These are phyloP conservation scores for Patella ulyssiponensis DNA, from an alignment of 2,888 invertebrate species.

Conservation along the genomic window DNA sequence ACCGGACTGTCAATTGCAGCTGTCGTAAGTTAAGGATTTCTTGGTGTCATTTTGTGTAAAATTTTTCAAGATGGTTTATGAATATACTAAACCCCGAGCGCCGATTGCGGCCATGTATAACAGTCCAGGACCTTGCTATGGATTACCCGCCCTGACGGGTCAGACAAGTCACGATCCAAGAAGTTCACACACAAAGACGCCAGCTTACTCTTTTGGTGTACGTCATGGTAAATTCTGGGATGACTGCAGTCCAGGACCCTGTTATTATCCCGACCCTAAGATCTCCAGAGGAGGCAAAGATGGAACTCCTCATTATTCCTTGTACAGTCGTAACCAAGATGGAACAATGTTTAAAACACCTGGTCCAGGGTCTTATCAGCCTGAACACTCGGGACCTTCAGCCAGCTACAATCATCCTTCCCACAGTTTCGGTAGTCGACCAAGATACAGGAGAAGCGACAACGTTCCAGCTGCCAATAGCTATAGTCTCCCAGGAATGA, in stretches of 20 bases:
- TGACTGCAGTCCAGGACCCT: slow-evolving; percentile 67
- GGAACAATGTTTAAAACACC: slow-evolving; percentile 57
- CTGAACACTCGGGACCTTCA: slow-evolving; percentile 62
- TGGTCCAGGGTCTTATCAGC: slow-evolving; percentile 70
- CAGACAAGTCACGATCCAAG: slow-evolving; percentile 65
- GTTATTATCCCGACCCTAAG: slow-evolving; percentile 58
- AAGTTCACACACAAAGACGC: slow-evolving; percentile 61
- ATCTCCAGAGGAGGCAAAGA: slow-evolving; percentile 62
- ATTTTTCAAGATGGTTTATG: slow-evolving; percentile 50
- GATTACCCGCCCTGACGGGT: slow-evolving; percentile 65
- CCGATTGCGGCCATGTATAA: slow-evolving; percentile 69
- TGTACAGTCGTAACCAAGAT: slow-evolving; percentile 60
- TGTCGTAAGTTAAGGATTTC: too few species aligned
- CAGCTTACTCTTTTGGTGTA: slow-evolving; percentile 66
- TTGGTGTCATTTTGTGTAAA: too few species aligned
- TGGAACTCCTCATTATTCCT: slow-evolving; percentile 69
- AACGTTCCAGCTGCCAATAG: slow-evolving; percentile 69
- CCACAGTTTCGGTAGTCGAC: slow-evolving; percentile 68
- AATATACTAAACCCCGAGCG: slow-evolving; percentile 62
- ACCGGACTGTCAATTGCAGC: too few species aligned
- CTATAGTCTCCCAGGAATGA: slow-evolving; percentile 66
- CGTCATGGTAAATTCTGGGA: slow-evolving; percentile 63
- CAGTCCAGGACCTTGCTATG: slow-evolving; percentile 69
- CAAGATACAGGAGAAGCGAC: slow-evolving; percentile 61
- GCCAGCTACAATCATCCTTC: slow-evolving; percentile 57